Percentiles rank a stretch among this genome's conserved stretches.
phyloP scores from a whole-genome alignment of 2,113 vertebrate genomes.

The Corvus cornix region DNA sequence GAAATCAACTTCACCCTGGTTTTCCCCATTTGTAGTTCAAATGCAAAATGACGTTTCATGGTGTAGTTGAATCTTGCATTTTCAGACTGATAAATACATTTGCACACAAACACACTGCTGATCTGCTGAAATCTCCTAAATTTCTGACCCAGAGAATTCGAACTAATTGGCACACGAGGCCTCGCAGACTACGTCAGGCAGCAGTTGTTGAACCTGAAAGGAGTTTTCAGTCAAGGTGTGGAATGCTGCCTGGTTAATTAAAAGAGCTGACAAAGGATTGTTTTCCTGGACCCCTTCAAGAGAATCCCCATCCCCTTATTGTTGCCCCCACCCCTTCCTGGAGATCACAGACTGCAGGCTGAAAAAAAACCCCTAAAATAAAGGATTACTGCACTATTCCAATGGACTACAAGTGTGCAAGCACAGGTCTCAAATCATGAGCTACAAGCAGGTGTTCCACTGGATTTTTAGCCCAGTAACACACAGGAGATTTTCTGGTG shows the following conservation, averaged over 20 bases:
- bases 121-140: neutral
- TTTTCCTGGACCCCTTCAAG: neutral
- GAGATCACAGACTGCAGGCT: neutral
- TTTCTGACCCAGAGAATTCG: neutral
- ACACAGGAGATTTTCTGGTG: neutral
- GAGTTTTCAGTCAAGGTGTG: neutral
- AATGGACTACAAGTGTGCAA: neutral
- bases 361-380: neutral
- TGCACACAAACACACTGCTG: neutral
- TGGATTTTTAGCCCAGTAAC: neutral
- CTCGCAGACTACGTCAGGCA: neutral
- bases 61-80: neutral
- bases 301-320: neutral
- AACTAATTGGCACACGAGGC: neutral
- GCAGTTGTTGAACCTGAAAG: neutral
- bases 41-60: neutral
- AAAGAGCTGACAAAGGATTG: neutral
- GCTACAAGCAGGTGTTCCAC: neutral
- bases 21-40: neutral
- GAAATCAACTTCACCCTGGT: neutral
- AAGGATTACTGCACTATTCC: neutral
- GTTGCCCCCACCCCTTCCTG: neutral
- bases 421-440: neutral
- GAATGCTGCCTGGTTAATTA: neutral
- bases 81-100: neutral